phyloP scores from a whole-genome alignment of 2,888 invertebrate species.

The Andrena marginata region DNA sequence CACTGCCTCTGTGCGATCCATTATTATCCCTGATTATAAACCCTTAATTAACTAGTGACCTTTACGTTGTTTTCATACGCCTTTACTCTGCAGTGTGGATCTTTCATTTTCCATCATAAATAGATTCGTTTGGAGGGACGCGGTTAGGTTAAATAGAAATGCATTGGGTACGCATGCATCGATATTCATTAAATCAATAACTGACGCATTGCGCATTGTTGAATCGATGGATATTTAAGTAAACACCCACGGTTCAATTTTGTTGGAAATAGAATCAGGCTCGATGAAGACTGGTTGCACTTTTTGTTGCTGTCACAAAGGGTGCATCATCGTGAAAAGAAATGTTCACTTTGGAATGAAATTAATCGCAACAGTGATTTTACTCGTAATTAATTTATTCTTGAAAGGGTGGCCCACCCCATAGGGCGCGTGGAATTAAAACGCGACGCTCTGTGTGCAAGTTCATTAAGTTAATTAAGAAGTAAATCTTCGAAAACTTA shows the following conservation, averaged over 20 bases:
- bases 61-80: no score
- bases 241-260: background rate
- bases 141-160: background rate
- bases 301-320: background rate
- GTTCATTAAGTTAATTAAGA: no score
- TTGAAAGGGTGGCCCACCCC: background rate
- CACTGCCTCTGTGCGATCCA: background rate
- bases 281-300: background rate
- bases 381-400: background rate
- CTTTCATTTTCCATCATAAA: no score
- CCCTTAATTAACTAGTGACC: no score
- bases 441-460: no score
- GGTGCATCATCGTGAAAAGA: background rate
- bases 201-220: background rate
- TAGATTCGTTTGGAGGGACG: no score
- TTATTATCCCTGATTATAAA: background rate
- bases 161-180: background rate
- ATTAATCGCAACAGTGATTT: background rate
- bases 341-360: background rate
- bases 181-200: conserved; percentile 18
- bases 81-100: no score
- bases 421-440: background rate
- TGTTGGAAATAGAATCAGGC: background rate
- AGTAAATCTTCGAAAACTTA: background rate
- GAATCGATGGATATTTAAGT: background rate